Conservation (phyloP, 2,888 invertebrate species). For the Helleia helle region DNA sequence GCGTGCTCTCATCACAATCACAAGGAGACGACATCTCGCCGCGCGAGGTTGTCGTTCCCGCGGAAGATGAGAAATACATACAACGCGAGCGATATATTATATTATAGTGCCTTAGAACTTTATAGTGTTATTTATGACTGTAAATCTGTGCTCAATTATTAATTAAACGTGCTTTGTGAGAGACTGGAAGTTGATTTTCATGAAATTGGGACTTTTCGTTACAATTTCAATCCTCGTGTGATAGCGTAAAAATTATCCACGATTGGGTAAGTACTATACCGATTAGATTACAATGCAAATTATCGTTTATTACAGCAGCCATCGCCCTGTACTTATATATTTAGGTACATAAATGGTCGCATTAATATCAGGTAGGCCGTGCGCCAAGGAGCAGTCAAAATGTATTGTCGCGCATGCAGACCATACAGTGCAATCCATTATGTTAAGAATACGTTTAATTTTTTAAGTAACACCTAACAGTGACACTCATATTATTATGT, state of each 20-base stretch:
- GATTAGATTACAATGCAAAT: constrained; percentile 72
- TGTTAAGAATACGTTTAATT: too few relatives aligned
- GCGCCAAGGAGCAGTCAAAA: constrained; percentile 19
- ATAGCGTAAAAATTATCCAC: constrained; percentile 68
- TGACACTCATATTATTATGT: too few relatives aligned
- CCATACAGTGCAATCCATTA: not conserved
- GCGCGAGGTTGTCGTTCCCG: constrained; percentile 64
- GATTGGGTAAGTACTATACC: constrained; percentile 67
- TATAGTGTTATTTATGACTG: constrained; percentile 41
- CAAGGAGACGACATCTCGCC: constrained; percentile 66
- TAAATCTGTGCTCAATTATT: constrained; percentile 52
- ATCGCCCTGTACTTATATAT: constrained; percentile 39
- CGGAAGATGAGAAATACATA: constrained; percentile 36
- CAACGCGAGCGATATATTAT: constrained; percentile 39
- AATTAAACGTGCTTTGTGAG: constrained; percentile 49
- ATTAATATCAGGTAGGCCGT: constrained; percentile 26
- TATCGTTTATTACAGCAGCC: constrained; percentile 44
- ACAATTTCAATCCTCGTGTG: constrained; percentile 45
- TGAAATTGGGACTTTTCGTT: constrained; percentile 49
- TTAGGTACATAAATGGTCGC: constrained; percentile 21
- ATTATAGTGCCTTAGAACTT: constrained; percentile 43
- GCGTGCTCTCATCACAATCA: constrained; percentile 69
- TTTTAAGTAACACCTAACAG: too few relatives aligned
- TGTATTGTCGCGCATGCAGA: constrained; percentile 16
- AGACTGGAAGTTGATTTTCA: constrained; percentile 42